These are phyloP conservation scores for Sycophila sp. DNA, from an alignment of 1,140 invertebrate species.

Conservation along the genomic window DNA sequence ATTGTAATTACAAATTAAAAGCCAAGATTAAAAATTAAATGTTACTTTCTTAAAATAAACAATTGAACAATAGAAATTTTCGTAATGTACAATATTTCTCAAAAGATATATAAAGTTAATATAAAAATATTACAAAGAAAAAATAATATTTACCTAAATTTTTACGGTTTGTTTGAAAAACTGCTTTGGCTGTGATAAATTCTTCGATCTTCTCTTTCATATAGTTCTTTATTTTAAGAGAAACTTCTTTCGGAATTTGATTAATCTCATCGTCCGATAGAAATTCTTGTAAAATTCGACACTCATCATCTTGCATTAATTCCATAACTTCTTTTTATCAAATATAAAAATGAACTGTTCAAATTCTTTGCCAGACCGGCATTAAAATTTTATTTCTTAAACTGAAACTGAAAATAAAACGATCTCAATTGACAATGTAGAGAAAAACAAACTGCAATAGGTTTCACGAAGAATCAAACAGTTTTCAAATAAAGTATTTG, in stretches of 20 bases:
- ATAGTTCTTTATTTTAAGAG: conserved; percentile 71
- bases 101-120: too few relatives aligned
- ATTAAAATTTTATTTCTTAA: too few relatives aligned
- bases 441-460: too few relatives aligned
- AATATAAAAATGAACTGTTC: too few relatives aligned
- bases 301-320: conserved; percentile 49
- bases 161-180: conserved; percentile 71
- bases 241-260: conserved; percentile 61
- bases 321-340: neutral
- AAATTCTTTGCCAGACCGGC: too few relatives aligned
- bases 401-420: too few relatives aligned
- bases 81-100: too few relatives aligned
- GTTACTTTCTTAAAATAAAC: too few relatives aligned
- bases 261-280: conserved; percentile 63
- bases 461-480: too few relatives aligned
- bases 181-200: conserved; percentile 75
- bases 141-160: conserved; percentile 69
- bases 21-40: neutral
- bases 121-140: conserved; percentile 47
- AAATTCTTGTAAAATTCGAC: conserved; percentile 50
- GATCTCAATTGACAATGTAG: too few relatives aligned
- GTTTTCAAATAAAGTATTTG: too few relatives aligned
- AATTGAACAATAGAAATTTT: too few relatives aligned
- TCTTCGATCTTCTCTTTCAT: conserved; percentile 75
- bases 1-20: neutral